Evolutionary conservation across 2,888 invertebrate genomes (phyloP).

Genomic region (Drosophila kuntzei): DNA sequence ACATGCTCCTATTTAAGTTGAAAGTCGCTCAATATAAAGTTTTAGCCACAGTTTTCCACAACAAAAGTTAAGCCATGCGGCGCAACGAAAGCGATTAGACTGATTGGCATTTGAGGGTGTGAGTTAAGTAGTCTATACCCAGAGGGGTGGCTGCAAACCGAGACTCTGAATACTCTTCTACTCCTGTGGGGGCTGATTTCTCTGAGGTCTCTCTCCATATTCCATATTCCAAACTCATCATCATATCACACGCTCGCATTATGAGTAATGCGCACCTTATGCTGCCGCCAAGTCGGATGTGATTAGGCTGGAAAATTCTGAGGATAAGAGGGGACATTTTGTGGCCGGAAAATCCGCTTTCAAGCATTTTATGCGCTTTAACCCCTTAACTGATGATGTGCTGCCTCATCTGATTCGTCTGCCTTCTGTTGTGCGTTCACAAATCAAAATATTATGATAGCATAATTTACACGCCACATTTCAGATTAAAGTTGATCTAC

Average conservation of each 20-base stretch:
- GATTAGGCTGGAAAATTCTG: constrained; percentile 52
- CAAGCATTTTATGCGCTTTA: constrained; percentile 70
- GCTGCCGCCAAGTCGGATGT: constrained; percentile 75
- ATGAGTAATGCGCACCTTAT: constrained; percentile 83
- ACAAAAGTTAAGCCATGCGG: constrained; percentile 81
- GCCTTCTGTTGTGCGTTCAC: constrained; percentile 44
- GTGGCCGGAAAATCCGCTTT: constrained; percentile 49
- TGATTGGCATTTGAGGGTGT: constrained; percentile 64
- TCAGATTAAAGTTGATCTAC: constrained; percentile 73
- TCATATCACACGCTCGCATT: constrained; percentile 76
- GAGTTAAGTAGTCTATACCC: constrained; percentile 12
- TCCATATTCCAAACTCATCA: constrained; percentile 1
- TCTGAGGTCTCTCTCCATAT: background rate
- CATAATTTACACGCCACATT: constrained; percentile 83
- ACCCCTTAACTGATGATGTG: constrained; percentile 79
- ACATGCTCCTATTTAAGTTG: constrained; percentile 53
- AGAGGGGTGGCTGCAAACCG: constrained; percentile 19
- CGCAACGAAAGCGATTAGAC: constrained; percentile 83
- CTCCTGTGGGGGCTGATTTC: constrained; percentile 12
- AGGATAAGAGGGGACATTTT: background rate
- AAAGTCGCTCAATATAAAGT: constrained; percentile 66
- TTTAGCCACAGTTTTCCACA: constrained; percentile 32
- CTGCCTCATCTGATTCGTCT: constrained; percentile 20
- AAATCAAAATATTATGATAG: constrained; percentile 84
- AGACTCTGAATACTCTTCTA: background rate